Evolutionary conservation across 2,888 invertebrate genomes (phyloP), one percentile per base, ranked within the genome.

Genomic region (Sisyra nigra): DNA sequence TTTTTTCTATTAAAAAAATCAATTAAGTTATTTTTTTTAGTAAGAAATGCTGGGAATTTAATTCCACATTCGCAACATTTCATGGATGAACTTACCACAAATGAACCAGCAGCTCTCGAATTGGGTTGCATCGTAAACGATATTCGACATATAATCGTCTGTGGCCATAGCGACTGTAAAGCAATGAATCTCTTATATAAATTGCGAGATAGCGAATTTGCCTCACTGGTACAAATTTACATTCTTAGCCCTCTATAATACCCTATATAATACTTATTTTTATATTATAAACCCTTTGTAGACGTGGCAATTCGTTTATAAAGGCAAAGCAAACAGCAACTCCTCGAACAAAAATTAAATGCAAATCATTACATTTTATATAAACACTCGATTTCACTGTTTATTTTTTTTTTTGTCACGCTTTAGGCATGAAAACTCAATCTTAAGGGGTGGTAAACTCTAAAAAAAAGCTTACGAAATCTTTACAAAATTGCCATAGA

Each of bases 161-260:
- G 94, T 58, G 97, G 97, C 0, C 96, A 97, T 59, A 93, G 94
- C 47, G 96, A 97, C 59, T 97, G 97, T 61, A 96, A 94, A 73
- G 96, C 96, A 3, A 94, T 96, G 81, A 92, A 93, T 69, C 70
- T 92, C 44, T 67, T 96, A 2, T 86, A 89, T 59, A 75, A 80
- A 54, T 63, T 94, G 44, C 77, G 79, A 54, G 81, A 84, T 63
- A 76, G 77, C 50, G 76, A 85, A 57, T 80, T 81, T 60, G 74
- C 86, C 2, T 76, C 77, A 1, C 66, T 71, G 59, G 76, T 75
- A 55, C 66, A n/a, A n/a, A n/a, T n/a, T n/a, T n/a, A n/a, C n/a
- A n/a, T 59, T 54, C 52, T 55, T 19, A 36, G 15, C 13, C n/a
- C n/a, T n/a, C n/a, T n/a, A n/a, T n/a, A n/a, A n/a, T n/a, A n/a